Percentiles rank a stretch among this genome's conserved stretches.
Evolutionary conservation across 2,113 vertebrate genomes (phyloP).

Genomic region (Notothenia rossii): DNA sequence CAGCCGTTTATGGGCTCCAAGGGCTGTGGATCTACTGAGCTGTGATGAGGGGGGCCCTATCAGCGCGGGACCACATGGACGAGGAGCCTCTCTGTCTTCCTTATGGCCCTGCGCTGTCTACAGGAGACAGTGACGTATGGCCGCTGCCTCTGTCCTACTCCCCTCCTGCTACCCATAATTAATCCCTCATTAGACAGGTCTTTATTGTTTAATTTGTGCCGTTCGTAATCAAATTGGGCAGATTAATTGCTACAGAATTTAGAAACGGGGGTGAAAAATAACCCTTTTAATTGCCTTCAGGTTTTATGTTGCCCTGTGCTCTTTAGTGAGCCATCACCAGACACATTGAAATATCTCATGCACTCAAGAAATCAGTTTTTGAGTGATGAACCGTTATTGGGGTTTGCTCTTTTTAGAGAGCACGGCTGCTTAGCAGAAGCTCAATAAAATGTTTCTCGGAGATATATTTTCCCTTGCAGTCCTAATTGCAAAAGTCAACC

Average conservation of each 20-base stretch:
- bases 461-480: slow-evolving; percentile 90
- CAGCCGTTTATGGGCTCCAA: slow-evolving; percentile 86
- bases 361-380: slow-evolving; percentile 84
- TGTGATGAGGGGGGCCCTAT: slow-evolving; percentile 94
- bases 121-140: slow-evolving; percentile 92
- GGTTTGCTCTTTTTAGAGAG: slow-evolving; percentile 84
- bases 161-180: slow-evolving; percentile 97
- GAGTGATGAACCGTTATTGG: slow-evolving; percentile 90
- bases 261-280: slow-evolving; percentile 93
- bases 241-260: slow-evolving; percentile 98
- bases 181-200: slow-evolving; percentile 99
- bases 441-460: slow-evolving; percentile 91
- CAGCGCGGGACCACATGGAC: slow-evolving; percentile 95
- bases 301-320: slow-evolving; percentile 82
- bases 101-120: slow-evolving; percentile 89
- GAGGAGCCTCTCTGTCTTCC: slow-evolving; percentile 92
- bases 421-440: slow-evolving; percentile 89
- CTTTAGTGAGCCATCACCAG: slow-evolving; percentile 88
- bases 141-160: slow-evolving; percentile 86
- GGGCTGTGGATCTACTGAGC: slow-evolving; percentile 98
- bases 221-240: slow-evolving; percentile 99
- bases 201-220: slow-evolving; percentile 99
- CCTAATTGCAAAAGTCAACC: slow-evolving; percentile 85
- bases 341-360: slow-evolving; percentile 89
- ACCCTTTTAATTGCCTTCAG: slow-evolving; percentile 86